These are phyloP conservation scores for Cherax quadricarinatus DNA, from an alignment of 1,140 invertebrate genomes.

Conservation along the genomic window DNA sequence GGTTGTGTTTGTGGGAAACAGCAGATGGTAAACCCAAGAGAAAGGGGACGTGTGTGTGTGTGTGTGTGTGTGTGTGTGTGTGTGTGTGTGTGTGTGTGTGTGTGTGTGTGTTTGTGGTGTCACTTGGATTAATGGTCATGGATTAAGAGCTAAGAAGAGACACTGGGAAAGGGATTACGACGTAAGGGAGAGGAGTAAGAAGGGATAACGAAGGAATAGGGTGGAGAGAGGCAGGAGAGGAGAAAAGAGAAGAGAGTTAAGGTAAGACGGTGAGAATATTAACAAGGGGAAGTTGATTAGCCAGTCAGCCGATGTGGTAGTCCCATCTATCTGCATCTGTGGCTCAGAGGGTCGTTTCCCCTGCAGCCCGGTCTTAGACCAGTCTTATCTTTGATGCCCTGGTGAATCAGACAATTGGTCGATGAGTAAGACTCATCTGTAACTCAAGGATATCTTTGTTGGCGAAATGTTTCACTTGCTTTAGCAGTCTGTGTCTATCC, in stretches of 20 bases:
- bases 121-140: not conserved
- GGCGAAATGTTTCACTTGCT: no score
- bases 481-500: no score
- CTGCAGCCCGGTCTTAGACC: no score
- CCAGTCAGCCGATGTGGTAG: not conserved
- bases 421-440: no score
- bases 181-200: conserved; percentile 3
- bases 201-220: not conserved
- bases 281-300: not conserved
- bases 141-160: not conserved
- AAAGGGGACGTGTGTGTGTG: not conserved
- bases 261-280: not conserved
- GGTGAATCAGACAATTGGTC: no score
- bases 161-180: not conserved
- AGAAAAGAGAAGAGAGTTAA: not conserved
- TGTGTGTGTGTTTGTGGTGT: not conserved
- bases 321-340: no score
- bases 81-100: not conserved
- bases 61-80: not conserved
- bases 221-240: not conserved
- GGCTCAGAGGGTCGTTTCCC: no score
- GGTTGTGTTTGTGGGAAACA: not conserved
- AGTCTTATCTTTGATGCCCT: no score
- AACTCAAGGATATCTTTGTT: no score
- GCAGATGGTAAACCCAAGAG: not conserved